These are phyloP conservation scores for Limnephilus rhombicus DNA, from an alignment of 2,888 invertebrate genomes.

Conservation along the genomic window DNA sequence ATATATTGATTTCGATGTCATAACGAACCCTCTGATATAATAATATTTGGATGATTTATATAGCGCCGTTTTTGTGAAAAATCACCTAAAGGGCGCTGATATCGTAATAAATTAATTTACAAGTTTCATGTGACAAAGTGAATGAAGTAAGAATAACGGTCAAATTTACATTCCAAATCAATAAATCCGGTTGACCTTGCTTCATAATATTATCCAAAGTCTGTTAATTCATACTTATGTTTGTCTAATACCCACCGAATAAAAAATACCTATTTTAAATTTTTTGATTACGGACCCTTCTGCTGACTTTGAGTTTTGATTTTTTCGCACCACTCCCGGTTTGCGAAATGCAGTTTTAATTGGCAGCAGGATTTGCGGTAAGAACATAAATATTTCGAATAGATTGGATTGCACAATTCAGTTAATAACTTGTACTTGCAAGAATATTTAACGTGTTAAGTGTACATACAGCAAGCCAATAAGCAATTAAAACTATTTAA, in stretches of 20 bases:
- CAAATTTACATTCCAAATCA: background rate
- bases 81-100: too few species aligned
- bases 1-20: too few species aligned
- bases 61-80: too few species aligned
- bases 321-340: background rate
- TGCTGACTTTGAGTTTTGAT: background rate
- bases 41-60: too few species aligned
- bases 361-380: background rate
- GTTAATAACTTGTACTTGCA: background rate
- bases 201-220: background rate
- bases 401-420: background rate
- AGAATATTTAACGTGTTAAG: background rate
- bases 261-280: background rate
- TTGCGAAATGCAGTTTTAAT: constrained; percentile 13
- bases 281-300: background rate
- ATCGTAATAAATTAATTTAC: background rate
- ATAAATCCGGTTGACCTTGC: background rate
- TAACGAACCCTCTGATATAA: background rate
- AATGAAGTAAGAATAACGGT: background rate
- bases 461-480: background rate
- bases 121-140: background rate
- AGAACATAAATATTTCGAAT: background rate
- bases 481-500: background rate
- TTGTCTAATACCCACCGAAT: background rate
- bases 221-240: too few species aligned